Evolutionary conservation across 2,888 invertebrate genomes (phyloP), one percentile per base, ranked within the genome.

Genomic region (Drosophila putrida): DNA sequence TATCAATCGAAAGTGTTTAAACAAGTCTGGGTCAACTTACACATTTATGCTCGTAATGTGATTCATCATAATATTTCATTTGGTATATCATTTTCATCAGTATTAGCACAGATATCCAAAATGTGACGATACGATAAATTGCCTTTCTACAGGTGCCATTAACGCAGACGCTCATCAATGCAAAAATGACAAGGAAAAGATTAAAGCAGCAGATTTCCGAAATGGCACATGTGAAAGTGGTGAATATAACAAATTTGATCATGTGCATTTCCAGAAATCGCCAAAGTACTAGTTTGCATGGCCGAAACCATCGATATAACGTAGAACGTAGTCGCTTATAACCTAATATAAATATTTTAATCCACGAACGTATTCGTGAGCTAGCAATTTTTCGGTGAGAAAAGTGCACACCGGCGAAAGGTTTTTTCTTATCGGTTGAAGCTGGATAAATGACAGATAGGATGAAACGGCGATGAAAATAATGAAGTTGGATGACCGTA

Each of bases 61-160:
- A 93, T 78, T 96, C 96, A 70, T 95, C 93, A 75, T 98, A 96
- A 89, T 97, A 96, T 73, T 96, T 94, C 63, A 99, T 96, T 93
- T 99, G 99, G 92, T 98, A 99, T 51, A 98, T 95, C 98, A 99
- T 99, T 93, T 98, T 97, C 11, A 95, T 94, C 74, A 99, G 94
- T 74, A 98, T 94, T 67, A 98, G 94, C 0, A 97, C 84, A 9
- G 97, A 96, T 25, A 97, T 95, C 62, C 96, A 93, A 28, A 96
- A 93, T 0, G 97, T 96, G 90, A 96, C 95, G 6, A 95, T 91
- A 62, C 97, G 96, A 59, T 96, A 95, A 39, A 96, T 94, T 71
- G 95, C 92, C 31, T 94, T 95, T 47, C 96, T 93, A 58, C 96
- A 95, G 20, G 97, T 93, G 0, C 95, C 95, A 39, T 97, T 93